phyloP scores from a whole-genome alignment of 2,113 vertebrate species.

The Aegithalos caudatus region DNA sequence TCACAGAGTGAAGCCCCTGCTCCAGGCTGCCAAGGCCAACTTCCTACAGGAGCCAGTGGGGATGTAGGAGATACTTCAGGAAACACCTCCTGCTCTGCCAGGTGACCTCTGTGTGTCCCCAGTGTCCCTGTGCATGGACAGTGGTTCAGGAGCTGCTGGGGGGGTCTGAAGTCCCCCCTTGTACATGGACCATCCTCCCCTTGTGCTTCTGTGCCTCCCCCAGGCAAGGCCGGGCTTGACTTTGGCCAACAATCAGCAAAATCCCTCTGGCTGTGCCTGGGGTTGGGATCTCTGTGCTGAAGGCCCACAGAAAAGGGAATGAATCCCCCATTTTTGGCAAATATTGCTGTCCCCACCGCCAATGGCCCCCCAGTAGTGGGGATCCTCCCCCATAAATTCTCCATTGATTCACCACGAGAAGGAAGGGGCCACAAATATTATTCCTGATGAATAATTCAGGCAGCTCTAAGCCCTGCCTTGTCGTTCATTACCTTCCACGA shows the following conservation, averaged over 20 bases:
- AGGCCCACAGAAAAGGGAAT: neutral
- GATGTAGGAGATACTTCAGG: neutral
- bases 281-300: neutral
- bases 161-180: neutral
- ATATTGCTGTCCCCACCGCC: neutral
- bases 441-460: conserved; percentile 62
- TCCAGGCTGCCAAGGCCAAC: neutral
- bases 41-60: fast-evolving
- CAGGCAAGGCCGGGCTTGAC: neutral
- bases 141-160: no score
- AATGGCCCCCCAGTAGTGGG: neutral
- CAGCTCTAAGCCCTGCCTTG: neutral
- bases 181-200: neutral
- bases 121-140: fast-evolving
- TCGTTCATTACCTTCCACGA: conserved; percentile 51
- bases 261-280: neutral
- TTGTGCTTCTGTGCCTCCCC: neutral
- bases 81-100: fast-evolving
- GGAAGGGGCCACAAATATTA: conserved; percentile 62
- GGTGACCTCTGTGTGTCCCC: fast-evolving
- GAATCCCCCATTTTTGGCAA: neutral
- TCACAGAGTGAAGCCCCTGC: neutral
- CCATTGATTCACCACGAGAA: conserved; percentile 27
- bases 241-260: fast-evolving
- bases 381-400: neutral